These are phyloP conservation scores for Rhopilema esculentum DNA, from an alignment of 30 jellyfish, hydroid and myxozoan species.

Conservation along the genomic window DNA sequence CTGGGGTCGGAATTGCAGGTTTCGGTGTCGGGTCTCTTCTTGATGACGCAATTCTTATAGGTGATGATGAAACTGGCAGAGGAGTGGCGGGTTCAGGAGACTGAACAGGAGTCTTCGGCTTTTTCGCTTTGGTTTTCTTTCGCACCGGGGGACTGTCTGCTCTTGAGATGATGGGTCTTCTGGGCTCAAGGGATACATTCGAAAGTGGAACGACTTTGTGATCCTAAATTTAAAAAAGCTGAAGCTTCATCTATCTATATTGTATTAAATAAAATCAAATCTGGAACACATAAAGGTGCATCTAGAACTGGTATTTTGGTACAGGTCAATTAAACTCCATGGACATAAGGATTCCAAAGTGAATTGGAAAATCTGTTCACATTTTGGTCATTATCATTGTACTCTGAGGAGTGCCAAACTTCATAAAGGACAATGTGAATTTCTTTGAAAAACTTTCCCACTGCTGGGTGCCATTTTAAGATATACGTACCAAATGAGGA, in stretches of 20 bases:
- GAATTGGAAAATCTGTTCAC: too few species aligned
- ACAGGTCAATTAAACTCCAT: too few species aligned
- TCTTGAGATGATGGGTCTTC: constrained; percentile 28
- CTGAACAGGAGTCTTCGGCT: not conserved
- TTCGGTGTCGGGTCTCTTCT: constrained; percentile 38
- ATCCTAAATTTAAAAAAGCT: constrained; percentile 2
- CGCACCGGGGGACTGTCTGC: constrained; percentile 25
- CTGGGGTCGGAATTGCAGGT: constrained; percentile 13
- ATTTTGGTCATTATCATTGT: too few species aligned
- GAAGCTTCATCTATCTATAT: not conserved
- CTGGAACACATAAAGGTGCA: not conserved
- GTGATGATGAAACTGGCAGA: not conserved
- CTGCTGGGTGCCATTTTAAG: too few species aligned
- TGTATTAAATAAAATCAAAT: not conserved
- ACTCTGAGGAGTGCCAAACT: too few species aligned
- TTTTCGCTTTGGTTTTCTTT: not conserved
- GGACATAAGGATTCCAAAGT: too few species aligned
- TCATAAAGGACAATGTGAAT: not conserved
- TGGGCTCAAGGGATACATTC: constrained; percentile 27
- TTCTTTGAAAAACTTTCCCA: too few species aligned
- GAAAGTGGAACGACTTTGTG: constrained; percentile 32
- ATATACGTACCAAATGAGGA: too few species aligned
- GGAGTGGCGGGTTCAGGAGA: constrained; percentile 4
- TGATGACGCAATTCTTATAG: not conserved
- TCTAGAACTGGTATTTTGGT: not conserved